Evolutionary conservation across 1,140 invertebrate species (phyloP), one percentile per base, ranked within the genome.

Genomic region (Diploscapter pachys): DNA sequence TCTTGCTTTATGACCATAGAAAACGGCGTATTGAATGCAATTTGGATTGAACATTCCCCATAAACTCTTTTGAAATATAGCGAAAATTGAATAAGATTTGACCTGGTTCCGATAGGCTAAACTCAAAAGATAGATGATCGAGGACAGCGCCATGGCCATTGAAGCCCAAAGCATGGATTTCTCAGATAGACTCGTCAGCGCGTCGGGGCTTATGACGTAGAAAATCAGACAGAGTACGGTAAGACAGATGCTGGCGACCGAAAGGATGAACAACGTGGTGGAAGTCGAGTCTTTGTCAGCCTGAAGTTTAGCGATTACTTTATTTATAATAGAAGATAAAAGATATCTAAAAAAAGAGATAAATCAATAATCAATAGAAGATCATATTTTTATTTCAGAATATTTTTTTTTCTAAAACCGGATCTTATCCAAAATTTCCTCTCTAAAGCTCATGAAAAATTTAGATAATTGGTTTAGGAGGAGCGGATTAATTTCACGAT

Each of bases 91-190:
- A 1, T 11, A 53, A 5, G 3, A 3, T 31, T 70, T 65, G 11
- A 78, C 74, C 70, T 78, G 77, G 54, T 78, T 74, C 50, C 71
- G 72, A 61, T 80, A 78, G 57, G 72, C 63, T 13, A 79, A 56
- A 49, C 69, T 70, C 13, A 79, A 48, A 52, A 79, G 59, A 67
- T 79, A 79, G 52, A 79, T 72, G 51, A 76, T 49, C 5, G 78
- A 69, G 3, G 72, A 68, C 9, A 65, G 8, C 53, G 78, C 75
- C 51, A 78, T 78, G 3, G 73, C 63, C 51, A 78, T 65, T 9
- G 74, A 63, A 9, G 71, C 75, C 63, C 57, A 79, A 65, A 79
- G 63, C 31, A 79, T 59, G 48, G 78, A 67, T 49, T 68, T 64
- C 53, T 79, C 78, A 13, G 76, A 55, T 6, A 79, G 77, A 11